Evolutionary conservation across 2,797 vertebrate genomes (phyloP).

Genomic region (Merluccius polli): DNA sequence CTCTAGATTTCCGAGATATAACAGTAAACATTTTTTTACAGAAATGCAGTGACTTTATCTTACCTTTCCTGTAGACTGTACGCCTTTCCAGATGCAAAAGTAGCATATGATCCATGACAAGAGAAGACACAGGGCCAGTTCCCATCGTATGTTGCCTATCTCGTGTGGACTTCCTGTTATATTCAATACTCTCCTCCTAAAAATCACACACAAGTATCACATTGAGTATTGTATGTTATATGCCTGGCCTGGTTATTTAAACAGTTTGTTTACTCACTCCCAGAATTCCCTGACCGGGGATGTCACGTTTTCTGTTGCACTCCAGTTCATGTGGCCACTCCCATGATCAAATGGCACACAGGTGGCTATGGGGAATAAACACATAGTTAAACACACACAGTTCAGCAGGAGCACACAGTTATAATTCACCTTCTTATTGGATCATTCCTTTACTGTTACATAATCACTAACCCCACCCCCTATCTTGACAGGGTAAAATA

Average conservation of each 20-base stretch:
- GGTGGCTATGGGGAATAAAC: conserved; percentile 51
- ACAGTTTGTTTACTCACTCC: conserved; percentile 73
- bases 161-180: conserved; percentile 81
- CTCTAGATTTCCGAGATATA: no score
- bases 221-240: neutral
- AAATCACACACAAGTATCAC: conserved; percentile 19
- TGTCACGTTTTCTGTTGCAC: conserved; percentile 62
- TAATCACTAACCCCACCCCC: neutral
- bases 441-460: no score
- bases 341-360: conserved; percentile 81
- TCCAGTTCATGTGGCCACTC: conserved; percentile 59
- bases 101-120: conserved; percentile 93
- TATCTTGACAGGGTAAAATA: neutral
- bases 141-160: conserved; percentile 85
- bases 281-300: conserved; percentile 81
- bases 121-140: conserved; percentile 87
- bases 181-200: conserved; percentile 87
- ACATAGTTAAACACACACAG: neutral
- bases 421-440: no score
- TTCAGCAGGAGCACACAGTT: neutral
- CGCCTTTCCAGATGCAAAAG: conserved; percentile 96
- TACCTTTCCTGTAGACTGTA: conserved; percentile 95
- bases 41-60: conserved; percentile 10
- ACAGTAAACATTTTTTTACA: no score
- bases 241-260: neutral